phyloP scores from a whole-genome alignment of 1,140 invertebrate species.

The Drosophila subobscura region DNA sequence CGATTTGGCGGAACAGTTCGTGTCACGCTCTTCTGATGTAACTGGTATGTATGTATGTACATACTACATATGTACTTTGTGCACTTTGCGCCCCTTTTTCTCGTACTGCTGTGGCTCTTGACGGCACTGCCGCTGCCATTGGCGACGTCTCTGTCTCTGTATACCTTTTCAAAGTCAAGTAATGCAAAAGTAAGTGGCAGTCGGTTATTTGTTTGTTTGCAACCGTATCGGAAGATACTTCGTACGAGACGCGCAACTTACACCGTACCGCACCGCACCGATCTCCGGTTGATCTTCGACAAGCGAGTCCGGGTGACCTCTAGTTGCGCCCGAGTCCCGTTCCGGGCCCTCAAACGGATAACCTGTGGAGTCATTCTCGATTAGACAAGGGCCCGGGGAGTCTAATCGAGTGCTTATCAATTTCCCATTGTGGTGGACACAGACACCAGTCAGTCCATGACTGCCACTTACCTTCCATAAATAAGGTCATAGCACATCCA shows the following conservation, averaged over 20 bases:
- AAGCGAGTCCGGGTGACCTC: conserved; percentile 33
- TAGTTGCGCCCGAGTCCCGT: conserved; percentile 17
- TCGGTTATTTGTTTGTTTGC: conserved; percentile 62
- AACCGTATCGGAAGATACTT: conserved; percentile 60
- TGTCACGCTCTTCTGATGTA: too few species aligned
- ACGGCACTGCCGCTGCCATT: conserved; percentile 9
- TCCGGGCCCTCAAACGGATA: neutral
- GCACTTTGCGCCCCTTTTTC: conserved; percentile 36
- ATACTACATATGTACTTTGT: conserved; percentile 15
- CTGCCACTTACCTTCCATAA: conserved; percentile 6
- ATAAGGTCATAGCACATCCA: conserved; percentile 31
- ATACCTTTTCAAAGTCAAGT: conserved; percentile 69
- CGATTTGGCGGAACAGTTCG: too few species aligned
- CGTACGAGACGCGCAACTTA: conserved; percentile 21
- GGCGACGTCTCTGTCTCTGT: conserved; percentile 31
- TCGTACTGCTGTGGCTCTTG: neutral
- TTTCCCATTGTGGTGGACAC: conserved; percentile 2
- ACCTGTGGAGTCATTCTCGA: conserved; percentile 21
- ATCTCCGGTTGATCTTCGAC: neutral
- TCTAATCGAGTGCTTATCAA: conserved; percentile 39
- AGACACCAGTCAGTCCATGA: neutral
- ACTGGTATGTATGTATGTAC: too few species aligned
- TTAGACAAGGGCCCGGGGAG: conserved; percentile 27
- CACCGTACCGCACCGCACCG: conserved; percentile 1
- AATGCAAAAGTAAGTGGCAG: conserved; percentile 20